Evolutionary conservation across 92 coral and sea anemone genomes (phyloP).

Genomic region (Epizoanthus fatuus): DNA sequence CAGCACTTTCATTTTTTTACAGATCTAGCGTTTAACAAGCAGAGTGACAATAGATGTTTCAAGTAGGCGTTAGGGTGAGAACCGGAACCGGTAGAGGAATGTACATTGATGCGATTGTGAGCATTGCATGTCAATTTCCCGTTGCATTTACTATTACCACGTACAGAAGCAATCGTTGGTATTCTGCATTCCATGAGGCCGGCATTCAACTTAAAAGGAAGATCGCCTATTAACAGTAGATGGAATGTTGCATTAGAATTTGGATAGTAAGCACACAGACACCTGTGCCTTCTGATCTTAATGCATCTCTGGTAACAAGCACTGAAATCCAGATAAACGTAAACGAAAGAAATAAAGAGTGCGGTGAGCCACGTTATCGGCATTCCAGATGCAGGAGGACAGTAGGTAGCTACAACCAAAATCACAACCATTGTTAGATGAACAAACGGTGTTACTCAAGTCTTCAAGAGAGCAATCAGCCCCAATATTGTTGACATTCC

Average conservation of each 20-base stretch:
- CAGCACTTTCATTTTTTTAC: no score
- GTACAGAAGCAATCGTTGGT: constrained; percentile 28
- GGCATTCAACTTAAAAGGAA: constrained; percentile 30
- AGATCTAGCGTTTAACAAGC: constrained; percentile 27
- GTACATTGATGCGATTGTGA: constrained; percentile 15
- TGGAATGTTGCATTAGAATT: constrained; percentile 31
- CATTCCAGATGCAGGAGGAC: background rate
- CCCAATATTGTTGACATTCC: constrained; percentile 10
- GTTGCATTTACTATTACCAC: constrained; percentile 9
- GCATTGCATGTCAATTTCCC: constrained; percentile 3
- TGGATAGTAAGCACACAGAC: constrained; percentile 17
- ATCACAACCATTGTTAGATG: background rate
- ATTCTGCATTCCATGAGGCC: constrained; percentile 23
- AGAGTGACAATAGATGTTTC: constrained; percentile 22
- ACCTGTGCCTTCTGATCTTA: constrained; percentile 34
- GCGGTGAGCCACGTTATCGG: background rate
- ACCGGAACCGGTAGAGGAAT: constrained; percentile 8
- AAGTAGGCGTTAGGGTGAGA: background rate
- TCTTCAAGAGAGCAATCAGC: constrained; percentile 8
- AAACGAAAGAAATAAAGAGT: constrained; percentile 10
- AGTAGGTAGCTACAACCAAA: background rate
- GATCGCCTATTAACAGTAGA: constrained; percentile 27
- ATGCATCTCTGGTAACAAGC: background rate
- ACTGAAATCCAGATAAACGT: constrained; percentile 11
- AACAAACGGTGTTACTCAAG: background rate